Evolutionary conservation across 2,113 vertebrate genomes (phyloP).

Genomic region (Campylomormyrus numenius): DNA sequence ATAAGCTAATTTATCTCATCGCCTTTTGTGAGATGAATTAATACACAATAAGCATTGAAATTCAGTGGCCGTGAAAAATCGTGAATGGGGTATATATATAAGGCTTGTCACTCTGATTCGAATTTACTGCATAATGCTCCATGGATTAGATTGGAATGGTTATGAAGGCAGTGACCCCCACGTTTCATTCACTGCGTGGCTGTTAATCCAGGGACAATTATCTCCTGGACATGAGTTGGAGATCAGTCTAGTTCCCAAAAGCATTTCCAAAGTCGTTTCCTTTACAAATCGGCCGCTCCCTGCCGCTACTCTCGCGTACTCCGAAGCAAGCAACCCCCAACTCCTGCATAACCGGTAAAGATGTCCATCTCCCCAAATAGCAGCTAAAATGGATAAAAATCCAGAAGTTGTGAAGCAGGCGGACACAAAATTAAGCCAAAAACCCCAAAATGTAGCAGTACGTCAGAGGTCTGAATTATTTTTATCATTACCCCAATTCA

Average conservation of each 20-base stretch:
- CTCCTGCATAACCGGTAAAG: neutral
- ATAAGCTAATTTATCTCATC: neutral
- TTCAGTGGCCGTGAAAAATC: neutral
- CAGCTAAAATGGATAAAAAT: neutral
- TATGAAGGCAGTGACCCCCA: neutral
- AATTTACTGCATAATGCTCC: neutral
- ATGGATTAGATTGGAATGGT: neutral
- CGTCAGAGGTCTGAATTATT: neutral
- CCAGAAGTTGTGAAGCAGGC: neutral
- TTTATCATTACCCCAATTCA: neutral
- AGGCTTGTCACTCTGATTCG: neutral
- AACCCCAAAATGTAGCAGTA: neutral
- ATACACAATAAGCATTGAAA: neutral
- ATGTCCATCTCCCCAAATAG: neutral
- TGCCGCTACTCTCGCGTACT: neutral
- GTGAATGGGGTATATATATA: neutral
- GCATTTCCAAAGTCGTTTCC: neutral
- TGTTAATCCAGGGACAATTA: neutral
- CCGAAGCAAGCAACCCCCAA: neutral
- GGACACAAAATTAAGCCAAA: neutral
- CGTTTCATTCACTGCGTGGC: neutral
- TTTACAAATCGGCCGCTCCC: neutral
- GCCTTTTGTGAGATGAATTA: neutral
- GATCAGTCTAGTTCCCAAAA: neutral
- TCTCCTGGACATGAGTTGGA: neutral